Base-by-base conservation (phyloP, 2,888 invertebrate species). In the Prosapia bicincta region DNA sequence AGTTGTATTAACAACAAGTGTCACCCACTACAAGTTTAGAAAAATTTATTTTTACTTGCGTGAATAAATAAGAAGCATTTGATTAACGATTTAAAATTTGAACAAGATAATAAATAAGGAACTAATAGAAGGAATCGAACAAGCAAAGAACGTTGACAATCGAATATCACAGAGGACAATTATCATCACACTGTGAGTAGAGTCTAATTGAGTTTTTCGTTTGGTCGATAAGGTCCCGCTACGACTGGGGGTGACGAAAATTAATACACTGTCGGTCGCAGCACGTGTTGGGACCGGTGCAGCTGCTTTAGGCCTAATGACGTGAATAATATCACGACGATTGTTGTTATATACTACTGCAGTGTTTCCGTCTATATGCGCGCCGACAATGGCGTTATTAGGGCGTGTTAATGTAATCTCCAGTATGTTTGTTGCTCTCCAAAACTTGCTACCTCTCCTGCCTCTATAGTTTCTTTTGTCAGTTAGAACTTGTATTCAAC, bases 261-360 rank as follows among this genome's bases (percentile, higher is more conserved):
- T 73, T 73, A 73, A 73, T 73, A 73, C 38, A 32, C 73, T 23
- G 70, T 30, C n/a, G n/a, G n/a, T n/a, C n/a, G n/a, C n/a, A n/a
- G 13, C 72, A 66, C 72, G 72, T 66, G 66, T 38, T 13, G 38
- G 13, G 66, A 66, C 72, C 66, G 26, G 66, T 38, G 15, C 38
- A 38, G 38, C 38, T 38, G 38, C 38, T 38, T 38, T 38, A 13
- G 38, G 38, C 38, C 38, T 38, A 38, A 38, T 38, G 38, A 38
- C 15, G 38, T 38, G 38, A 38, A 38, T 38, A 38, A 38, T 13
- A 15, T 38, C 15, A 38, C 15, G 38, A 38, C 38, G 38, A 38
- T 38, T 38, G 38, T 38, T 38, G 15, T 38, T 38, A 38, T 13
- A 38, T 13, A 38, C 38, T 38, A 38, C 38, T 38, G 15, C 38